A percentile compares a stretch with the other conserved stretches of the same genome.
Conservation (phyloP, 2,888 invertebrate species). For the Fissipunctia ypsillon region DNA sequence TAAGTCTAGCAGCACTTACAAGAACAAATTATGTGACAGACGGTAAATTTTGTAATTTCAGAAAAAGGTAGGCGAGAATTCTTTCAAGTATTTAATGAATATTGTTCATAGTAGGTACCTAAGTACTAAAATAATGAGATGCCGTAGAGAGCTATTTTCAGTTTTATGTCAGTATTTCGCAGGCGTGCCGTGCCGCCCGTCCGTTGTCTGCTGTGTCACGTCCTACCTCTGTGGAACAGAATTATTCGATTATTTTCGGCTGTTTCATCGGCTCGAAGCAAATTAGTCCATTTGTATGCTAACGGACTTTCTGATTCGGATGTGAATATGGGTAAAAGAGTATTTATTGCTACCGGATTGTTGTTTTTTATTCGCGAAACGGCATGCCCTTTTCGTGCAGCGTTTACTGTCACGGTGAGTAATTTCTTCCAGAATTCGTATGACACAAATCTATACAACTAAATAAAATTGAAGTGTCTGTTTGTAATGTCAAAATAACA, state of each 20-base stretch:
- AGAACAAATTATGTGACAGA: slow-evolving; percentile 16
- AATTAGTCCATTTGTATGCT: slow-evolving; percentile 72
- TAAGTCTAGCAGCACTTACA: background rate
- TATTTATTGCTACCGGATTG: slow-evolving; percentile 58
- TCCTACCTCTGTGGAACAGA: slow-evolving; percentile 42
- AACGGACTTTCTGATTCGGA: slow-evolving; percentile 65
- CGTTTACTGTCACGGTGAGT: slow-evolving; percentile 23
- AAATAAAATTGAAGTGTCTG: no score
- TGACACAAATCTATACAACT: no score
- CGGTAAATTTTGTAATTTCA: slow-evolving; percentile 12
- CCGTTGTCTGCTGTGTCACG: slow-evolving; percentile 34
- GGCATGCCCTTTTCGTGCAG: slow-evolving; percentile 24
- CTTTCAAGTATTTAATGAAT: background rate
- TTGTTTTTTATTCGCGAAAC: slow-evolving; percentile 38
- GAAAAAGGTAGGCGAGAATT: background rate
- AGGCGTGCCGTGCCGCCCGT: background rate
- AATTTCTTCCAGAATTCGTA: slow-evolving; percentile 1
- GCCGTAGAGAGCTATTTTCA: slow-evolving; percentile 22
- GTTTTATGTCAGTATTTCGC: slow-evolving; percentile 32
- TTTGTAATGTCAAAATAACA: no score
- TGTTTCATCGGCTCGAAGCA: slow-evolving; percentile 55
- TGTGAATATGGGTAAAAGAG: slow-evolving; percentile 59
- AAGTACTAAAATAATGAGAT: slow-evolving; percentile 28
- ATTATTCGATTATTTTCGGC: slow-evolving; percentile 57
- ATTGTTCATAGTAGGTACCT: background rate